Conservation (phyloP, 2,797 vertebrate species). For the Poecilia picta region DNA sequence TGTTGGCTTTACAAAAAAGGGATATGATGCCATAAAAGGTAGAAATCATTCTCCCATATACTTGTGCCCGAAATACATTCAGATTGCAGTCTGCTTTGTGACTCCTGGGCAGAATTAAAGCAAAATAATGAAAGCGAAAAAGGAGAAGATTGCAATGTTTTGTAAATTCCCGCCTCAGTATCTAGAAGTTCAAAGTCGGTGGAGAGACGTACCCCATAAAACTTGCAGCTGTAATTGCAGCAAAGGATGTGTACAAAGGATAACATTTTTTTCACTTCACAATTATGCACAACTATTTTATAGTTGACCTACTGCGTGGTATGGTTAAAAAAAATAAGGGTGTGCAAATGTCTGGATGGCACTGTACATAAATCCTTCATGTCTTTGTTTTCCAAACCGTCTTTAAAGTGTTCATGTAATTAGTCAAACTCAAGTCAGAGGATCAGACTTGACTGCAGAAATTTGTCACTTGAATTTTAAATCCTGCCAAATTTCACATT, state of each 20-base stretch:
- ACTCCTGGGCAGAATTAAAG: background rate
- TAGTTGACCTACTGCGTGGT: background rate
- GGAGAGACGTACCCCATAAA: background rate
- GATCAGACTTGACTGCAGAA: slow-evolving; percentile 1
- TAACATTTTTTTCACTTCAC: background rate
- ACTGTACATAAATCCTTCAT: background rate
- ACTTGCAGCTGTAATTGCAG: background rate
- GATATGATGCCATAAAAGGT: background rate
- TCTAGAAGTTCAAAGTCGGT: background rate
- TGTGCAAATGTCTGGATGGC: background rate
- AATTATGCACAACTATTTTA: background rate
- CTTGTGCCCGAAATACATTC: background rate
- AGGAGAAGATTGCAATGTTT: background rate
- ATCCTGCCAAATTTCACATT: background rate
- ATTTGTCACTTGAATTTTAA: background rate
- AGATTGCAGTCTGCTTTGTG: background rate
- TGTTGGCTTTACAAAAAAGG: background rate
- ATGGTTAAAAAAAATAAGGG: background rate
- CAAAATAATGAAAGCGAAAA: background rate
- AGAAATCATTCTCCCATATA: background rate
- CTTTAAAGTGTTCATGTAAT: background rate
- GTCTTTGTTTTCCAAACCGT: background rate
- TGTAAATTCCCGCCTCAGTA: background rate
- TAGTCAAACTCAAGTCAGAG: background rate
- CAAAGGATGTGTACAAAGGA: background rate